A percentile compares a stretch with the other conserved stretches of the same genome.
Conservation (phyloP, 2,888 invertebrate species). For the Stenodema calcarata region DNA sequence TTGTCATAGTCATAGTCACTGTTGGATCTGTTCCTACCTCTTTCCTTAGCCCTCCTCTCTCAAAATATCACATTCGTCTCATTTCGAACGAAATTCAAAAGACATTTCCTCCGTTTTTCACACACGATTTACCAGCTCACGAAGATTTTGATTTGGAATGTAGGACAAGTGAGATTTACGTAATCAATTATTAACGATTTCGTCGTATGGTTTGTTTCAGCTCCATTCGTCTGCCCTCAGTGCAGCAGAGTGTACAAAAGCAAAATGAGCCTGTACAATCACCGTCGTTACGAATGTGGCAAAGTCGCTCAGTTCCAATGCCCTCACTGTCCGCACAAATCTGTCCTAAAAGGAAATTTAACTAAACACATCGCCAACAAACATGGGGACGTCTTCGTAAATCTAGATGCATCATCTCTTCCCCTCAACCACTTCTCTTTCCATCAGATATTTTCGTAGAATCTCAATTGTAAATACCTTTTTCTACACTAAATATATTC, state of each 20-base stretch:
- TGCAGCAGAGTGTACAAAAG: slow-evolving; percentile 59
- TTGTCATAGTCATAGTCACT: no score
- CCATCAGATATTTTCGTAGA: not conserved
- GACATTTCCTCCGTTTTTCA: no score
- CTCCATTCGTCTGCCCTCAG: slow-evolving; percentile 40
- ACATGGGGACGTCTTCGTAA: not conserved
- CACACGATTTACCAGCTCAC: no score
- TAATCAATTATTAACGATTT: not conserved
- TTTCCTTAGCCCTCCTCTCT: no score
- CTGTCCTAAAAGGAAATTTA: slow-evolving; percentile 48
- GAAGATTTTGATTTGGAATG: not conserved
- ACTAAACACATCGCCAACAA: slow-evolving; percentile 43
- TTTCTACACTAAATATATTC: no score
- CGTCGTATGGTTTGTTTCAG: slow-evolving; percentile 16
- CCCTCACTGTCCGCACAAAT: slow-evolving; percentile 56
- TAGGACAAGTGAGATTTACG: not conserved
- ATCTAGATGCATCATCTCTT: not conserved
- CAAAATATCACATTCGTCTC: no score
- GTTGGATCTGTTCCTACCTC: no score
- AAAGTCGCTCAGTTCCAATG: slow-evolving; percentile 62
- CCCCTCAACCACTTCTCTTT: not conserved
- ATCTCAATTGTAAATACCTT: no score
- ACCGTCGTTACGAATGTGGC: slow-evolving; percentile 60
- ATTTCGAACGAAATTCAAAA: no score
- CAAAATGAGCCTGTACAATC: slow-evolving; percentile 52